Percentiles rank a stretch among this genome's conserved stretches.
These are phyloP conservation scores for Myotis yumanensis DNA, from an alignment of 2,113 vertebrate genomes.

Conservation along the genomic window DNA sequence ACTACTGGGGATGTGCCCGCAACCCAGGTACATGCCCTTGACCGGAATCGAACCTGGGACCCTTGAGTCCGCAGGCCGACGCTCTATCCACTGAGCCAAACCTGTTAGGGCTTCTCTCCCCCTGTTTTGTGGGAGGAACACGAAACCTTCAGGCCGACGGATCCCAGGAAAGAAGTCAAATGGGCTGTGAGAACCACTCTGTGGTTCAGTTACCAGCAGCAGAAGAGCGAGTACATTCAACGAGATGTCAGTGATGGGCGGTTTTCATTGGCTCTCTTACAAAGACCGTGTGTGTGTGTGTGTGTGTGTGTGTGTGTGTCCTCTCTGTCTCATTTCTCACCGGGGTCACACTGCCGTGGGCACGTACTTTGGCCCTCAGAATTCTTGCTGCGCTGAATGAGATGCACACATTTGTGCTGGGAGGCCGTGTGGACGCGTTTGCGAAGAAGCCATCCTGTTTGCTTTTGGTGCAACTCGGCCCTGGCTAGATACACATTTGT, in stretches of 20 bases:
- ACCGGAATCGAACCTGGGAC: too few relatives aligned
- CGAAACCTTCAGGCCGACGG: constrained; percentile 12
- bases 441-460: constrained; percentile 11
- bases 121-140: constrained; percentile 13
- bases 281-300: not conserved
- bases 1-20: too few relatives aligned
- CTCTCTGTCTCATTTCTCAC: not conserved
- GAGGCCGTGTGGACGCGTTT: not conserved
- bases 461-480: not conserved
- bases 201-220: not conserved
- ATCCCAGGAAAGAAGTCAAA: constrained; percentile 27
- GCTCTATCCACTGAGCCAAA: too few relatives aligned
- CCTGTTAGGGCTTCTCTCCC: not conserved
- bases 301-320: fast-evolving
- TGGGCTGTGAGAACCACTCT: not conserved
- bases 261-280: not conserved
- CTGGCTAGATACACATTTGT: constrained; percentile 10
- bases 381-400: not conserved
- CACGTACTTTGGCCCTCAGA: not conserved
- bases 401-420: not conserved
- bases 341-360: not conserved
- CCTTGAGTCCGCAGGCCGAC: too few relatives aligned
- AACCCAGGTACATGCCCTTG: too few relatives aligned
- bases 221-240: not conserved
- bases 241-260: not conserved